phyloP scores from a whole-genome alignment of 2,888 invertebrate genomes.

The Cheilosia vernalis region DNA sequence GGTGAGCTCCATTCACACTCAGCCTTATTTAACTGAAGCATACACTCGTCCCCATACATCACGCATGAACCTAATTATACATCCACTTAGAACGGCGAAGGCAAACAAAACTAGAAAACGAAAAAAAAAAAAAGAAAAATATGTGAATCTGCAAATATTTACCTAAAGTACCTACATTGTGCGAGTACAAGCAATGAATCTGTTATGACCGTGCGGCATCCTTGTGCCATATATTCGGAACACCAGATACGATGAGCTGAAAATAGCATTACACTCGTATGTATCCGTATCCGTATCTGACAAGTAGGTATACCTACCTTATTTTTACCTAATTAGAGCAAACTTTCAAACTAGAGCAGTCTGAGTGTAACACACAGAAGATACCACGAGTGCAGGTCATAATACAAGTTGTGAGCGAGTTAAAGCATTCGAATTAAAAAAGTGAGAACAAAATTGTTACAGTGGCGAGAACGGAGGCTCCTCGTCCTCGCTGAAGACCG shows the following conservation, averaged over 20 bases:
- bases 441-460: not conserved
- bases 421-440: not conserved
- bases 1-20: not conserved
- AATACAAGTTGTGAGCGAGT: not conserved
- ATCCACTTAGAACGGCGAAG: slow-evolving; percentile 16
- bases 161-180: slow-evolving; percentile 46
- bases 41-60: slow-evolving; percentile 4
- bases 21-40: not conserved
- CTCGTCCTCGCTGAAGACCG: slow-evolving; percentile 5
- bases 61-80: slow-evolving; percentile 49
- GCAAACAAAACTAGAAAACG: not conserved
- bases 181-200: slow-evolving; percentile 47
- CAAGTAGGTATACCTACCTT: slow-evolving; percentile 25
- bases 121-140: slow-evolving; percentile 16
- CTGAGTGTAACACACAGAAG: slow-evolving; percentile 60
- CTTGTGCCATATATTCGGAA: slow-evolving; percentile 63
- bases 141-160: slow-evolving; percentile 54
- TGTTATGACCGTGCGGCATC: slow-evolving; percentile 68
- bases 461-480: slow-evolving; percentile 2
- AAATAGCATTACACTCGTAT: slow-evolving; percentile 16
- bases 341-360: slow-evolving; percentile 66
- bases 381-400: slow-evolving; percentile 11
- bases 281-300: slow-evolving; percentile 18
- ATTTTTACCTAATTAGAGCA: slow-evolving; percentile 71
- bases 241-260: slow-evolving; percentile 30